Conservation (phyloP, 1,140 invertebrate genomes). For the Hycleus phaleratus region DNA sequence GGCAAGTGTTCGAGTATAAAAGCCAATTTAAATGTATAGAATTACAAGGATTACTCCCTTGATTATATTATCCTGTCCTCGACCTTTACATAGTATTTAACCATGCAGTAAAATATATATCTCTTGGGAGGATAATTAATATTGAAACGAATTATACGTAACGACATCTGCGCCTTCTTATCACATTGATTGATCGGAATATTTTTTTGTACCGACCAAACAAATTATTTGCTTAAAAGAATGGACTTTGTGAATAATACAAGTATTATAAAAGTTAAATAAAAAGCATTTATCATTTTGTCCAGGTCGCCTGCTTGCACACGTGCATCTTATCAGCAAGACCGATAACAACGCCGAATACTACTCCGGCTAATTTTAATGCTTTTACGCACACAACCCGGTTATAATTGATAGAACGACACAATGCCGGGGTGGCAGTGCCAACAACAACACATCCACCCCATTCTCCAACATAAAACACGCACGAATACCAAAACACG, state of each 20-base stretch:
- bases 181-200: too few species aligned
- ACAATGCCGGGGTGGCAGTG: slow-evolving; percentile 6
- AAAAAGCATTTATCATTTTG: neutral
- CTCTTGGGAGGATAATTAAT: slow-evolving; percentile 18
- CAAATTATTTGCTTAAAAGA: too few species aligned
- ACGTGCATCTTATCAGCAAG: slow-evolving; percentile 29
- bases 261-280: too few species aligned
- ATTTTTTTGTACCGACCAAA: too few species aligned
- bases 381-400: slow-evolving; percentile 32
- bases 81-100: slow-evolving; percentile 29
- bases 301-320: slow-evolving; percentile 12
- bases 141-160: neutral
- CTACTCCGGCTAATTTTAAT: slow-evolving; percentile 34
- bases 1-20: slow-evolving; percentile 22
- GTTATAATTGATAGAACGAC: slow-evolving; percentile 27
- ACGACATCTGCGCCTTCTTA: too few species aligned
- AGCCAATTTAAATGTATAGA: slow-evolving; percentile 38
- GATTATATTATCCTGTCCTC: slow-evolving; percentile 30
- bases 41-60: slow-evolving; percentile 34
- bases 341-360: slow-evolving; percentile 27
- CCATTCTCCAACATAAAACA: neutral
- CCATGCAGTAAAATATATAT: slow-evolving; percentile 28
- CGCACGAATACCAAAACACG: slow-evolving; percentile 19
- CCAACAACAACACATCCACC: slow-evolving; percentile 6
- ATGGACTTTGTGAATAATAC: too few species aligned